A percentile compares a stretch with the other conserved stretches of the same genome.
Conservation (phyloP, 1,140 invertebrate genomes). For the Ceratina australensis region DNA sequence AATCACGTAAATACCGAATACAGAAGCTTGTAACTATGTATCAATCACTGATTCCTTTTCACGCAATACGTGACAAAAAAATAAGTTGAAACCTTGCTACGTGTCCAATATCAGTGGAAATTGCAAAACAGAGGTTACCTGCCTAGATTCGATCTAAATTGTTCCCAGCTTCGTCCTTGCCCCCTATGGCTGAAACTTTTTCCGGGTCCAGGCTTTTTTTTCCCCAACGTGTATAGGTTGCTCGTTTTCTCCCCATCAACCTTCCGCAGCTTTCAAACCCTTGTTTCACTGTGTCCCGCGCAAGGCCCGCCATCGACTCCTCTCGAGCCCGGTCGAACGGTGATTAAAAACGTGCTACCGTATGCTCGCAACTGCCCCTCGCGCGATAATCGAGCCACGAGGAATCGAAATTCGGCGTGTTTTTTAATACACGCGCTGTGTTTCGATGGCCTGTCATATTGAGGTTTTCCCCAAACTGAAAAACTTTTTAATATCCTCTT, state of each 20-base stretch:
- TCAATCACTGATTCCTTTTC: no score
- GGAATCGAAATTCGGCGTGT: not conserved
- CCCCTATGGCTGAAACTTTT: conserved; percentile 34
- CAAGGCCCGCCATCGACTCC: conserved; percentile 36
- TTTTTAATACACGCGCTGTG: not conserved
- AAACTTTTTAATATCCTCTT: no score
- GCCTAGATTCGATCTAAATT: conserved; percentile 58
- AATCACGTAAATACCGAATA: no score
- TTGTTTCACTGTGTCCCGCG: conserved; percentile 59
- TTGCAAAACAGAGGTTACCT: conserved; percentile 46
- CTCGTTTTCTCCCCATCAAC: conserved; percentile 49
- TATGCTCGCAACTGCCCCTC: conserved; percentile 6
- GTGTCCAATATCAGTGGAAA: conserved; percentile 14
- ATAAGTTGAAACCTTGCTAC: not conserved
- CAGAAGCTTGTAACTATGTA: no score
- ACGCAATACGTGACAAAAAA: not conserved
- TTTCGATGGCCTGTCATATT: not conserved
- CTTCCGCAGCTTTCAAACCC: conserved; percentile 61
- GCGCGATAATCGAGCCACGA: conserved; percentile 11
- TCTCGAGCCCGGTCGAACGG: conserved; percentile 64
- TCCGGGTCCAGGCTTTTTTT: conserved; percentile 11
- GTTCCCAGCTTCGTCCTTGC: conserved; percentile 57
- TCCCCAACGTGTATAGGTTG: conserved; percentile 48
- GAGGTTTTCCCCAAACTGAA: no score
- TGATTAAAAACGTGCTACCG: conserved; percentile 69